Percentiles rank a stretch among this genome's conserved stretches.
Evolutionary conservation across 1,140 invertebrate species (phyloP).

Genomic region (Harpegnathos saltator): DNA sequence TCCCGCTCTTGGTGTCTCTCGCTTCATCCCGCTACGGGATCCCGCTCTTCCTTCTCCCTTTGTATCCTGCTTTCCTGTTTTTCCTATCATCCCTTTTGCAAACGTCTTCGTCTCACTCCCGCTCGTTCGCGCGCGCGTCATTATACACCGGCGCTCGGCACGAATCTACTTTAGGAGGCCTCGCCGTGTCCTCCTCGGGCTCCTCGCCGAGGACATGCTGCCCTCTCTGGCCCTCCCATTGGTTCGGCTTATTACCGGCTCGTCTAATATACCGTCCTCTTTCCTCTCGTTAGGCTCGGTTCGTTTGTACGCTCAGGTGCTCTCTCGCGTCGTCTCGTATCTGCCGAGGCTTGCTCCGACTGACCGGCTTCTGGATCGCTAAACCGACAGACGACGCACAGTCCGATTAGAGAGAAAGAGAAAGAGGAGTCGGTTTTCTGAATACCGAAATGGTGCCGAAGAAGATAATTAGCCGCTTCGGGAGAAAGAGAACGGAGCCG

Average conservation of each 20-base stretch:
- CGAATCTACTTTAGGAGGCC: constrained; percentile 83
- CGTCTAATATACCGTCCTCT: constrained; percentile 82
- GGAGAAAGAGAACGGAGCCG: constrained; percentile 12
- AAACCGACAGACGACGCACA: constrained; percentile 59
- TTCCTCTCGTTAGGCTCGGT: constrained; percentile 79
- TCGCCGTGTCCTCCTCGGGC: constrained; percentile 71
- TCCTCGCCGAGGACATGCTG: constrained; percentile 54
- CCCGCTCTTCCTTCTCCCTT: constrained; percentile 47
- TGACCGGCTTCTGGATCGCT: constrained; percentile 73
- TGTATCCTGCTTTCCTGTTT: constrained; percentile 44
- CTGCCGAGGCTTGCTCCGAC: constrained; percentile 48
- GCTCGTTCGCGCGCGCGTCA: constrained; percentile 77
- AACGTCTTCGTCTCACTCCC: constrained; percentile 68
- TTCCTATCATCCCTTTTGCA: constrained; percentile 52
- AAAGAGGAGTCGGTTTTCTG: constrained; percentile 32
- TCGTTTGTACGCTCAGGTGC: constrained; percentile 81
- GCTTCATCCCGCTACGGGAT: constrained; percentile 45
- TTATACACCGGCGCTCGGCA: constrained; percentile 82
- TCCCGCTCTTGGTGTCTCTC: constrained; percentile 36
- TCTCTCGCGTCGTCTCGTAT: constrained; percentile 75
- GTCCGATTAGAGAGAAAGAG: constrained; percentile 8
- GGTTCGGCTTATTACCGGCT: constrained; percentile 80
- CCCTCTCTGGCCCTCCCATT: constrained; percentile 70
- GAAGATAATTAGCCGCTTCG: constrained; percentile 46
- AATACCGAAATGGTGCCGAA: constrained; percentile 55